phyloP scores from a whole-genome alignment of 2,113 vertebrate species.

The Pseudopipra pipra region DNA sequence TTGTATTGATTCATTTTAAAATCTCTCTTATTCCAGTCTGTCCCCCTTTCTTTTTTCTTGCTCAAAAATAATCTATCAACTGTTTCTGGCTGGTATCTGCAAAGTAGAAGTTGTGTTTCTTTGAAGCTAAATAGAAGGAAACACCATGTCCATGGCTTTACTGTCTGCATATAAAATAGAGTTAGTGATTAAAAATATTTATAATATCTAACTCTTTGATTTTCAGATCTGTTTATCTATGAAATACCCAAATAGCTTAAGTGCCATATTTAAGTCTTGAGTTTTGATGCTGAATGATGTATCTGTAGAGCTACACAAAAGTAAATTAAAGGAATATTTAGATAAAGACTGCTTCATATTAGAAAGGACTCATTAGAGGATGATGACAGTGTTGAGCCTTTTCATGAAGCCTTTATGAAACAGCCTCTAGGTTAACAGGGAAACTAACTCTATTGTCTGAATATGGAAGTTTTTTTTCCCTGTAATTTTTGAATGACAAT shows the following conservation, averaged over 20 bases:
- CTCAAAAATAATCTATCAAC: not conserved
- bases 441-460: not conserved
- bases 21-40: not conserved
- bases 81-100: not conserved
- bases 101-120: not conserved
- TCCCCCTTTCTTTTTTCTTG: not conserved
- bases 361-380: not conserved
- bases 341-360: not conserved
- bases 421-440: not conserved
- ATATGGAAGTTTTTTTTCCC: not conserved
- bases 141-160: not conserved
- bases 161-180: not conserved
- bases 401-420: not conserved
- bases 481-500: not conserved
- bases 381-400: not conserved
- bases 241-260: not conserved
- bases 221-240: not conserved
- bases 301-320: not conserved
- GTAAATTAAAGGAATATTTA: not conserved
- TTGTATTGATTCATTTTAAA: slow-evolving; percentile 19
- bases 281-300: not conserved
- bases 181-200: not conserved
- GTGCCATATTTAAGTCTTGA: not conserved
- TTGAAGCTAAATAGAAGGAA: not conserved
- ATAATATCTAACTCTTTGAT: not conserved